Evolutionary conservation across 1,140 invertebrate species (phyloP).

Genomic region (Hycleus phaleratus): DNA sequence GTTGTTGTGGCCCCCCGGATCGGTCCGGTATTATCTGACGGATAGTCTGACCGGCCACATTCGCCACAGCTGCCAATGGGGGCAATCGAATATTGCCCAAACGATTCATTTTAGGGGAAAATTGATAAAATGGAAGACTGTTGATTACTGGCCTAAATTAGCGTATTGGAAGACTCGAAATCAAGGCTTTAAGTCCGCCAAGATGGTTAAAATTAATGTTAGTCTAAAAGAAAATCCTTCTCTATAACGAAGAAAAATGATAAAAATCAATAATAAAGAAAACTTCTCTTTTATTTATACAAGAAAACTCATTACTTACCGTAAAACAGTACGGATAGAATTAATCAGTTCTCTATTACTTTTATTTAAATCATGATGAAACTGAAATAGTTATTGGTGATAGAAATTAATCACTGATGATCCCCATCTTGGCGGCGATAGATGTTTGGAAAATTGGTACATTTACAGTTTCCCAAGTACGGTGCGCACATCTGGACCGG

Average conservation of each 20-base stretch:
- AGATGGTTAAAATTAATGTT: slow-evolving; percentile 20
- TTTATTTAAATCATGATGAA: slow-evolving; percentile 3
- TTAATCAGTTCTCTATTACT: too few species aligned
- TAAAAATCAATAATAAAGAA: not conserved
- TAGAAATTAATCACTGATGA: slow-evolving; percentile 18
- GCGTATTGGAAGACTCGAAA: slow-evolving; percentile 1
- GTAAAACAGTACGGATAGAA: too few species aligned
- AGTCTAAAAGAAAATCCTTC: too few species aligned
- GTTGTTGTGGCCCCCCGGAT: slow-evolving; percentile 31
- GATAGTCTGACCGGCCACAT: slow-evolving; percentile 71
- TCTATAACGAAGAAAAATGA: not conserved
- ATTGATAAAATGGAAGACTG: slow-evolving; percentile 1
- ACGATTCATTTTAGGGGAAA: slow-evolving; percentile 43
- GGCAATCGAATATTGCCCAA: slow-evolving; percentile 58
- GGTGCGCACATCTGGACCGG: slow-evolving; percentile 1
- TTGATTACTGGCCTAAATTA: not conserved
- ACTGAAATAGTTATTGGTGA: not conserved
- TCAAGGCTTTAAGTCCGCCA: slow-evolving; percentile 19
- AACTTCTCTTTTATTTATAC: not conserved
- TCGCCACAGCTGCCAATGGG: slow-evolving; percentile 63
- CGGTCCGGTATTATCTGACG: slow-evolving; percentile 67
- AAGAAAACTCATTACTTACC: too few species aligned
- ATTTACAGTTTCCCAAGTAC: slow-evolving; percentile 24
- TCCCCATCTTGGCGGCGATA: slow-evolving; percentile 31
- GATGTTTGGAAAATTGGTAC: slow-evolving; percentile 26